Percentiles rank a stretch among this genome's conserved stretches.
Conservation (phyloP, 1,140 invertebrate genomes). For the Goniozus legneri region DNA sequence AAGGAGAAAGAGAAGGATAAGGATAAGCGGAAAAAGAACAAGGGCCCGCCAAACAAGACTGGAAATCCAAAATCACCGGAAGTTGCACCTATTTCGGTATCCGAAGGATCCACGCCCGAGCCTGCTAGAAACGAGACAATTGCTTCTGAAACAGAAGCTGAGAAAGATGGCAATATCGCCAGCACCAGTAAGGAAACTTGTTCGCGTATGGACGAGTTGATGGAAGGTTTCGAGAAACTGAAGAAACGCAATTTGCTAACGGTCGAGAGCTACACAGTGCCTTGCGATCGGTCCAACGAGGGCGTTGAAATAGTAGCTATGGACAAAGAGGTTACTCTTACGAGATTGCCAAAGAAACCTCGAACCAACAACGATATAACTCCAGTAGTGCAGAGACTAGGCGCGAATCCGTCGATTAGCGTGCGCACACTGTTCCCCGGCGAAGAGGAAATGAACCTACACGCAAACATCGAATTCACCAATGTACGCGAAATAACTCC, state of each 20-base stretch:
- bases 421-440: slow-evolving; percentile 76
- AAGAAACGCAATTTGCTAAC: slow-evolving; percentile 48
- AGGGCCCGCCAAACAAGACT: slow-evolving; percentile 31
- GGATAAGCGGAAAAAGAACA: slow-evolving; percentile 54
- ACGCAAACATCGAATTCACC: slow-evolving; percentile 68
- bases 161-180: slow-evolving; percentile 9
- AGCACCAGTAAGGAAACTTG: slow-evolving; percentile 6
- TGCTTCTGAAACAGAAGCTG: slow-evolving; percentile 17
- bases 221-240: slow-evolving; percentile 49
- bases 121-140: slow-evolving; percentile 25
- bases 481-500: slow-evolving; percentile 67
- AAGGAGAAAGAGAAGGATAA: too few species aligned
- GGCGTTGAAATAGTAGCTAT: slow-evolving; percentile 48
- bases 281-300: slow-evolving; percentile 22
- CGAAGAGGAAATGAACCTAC: slow-evolving; percentile 74
- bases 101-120: slow-evolving; percentile 39
- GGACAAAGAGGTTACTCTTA: slow-evolving; percentile 52
- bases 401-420: slow-evolving; percentile 74
- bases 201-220: too few species aligned
- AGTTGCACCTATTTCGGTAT: slow-evolving; percentile 16
- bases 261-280: slow-evolving; percentile 9
- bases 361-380: slow-evolving; percentile 44
- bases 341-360: slow-evolving; percentile 45
- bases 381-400: slow-evolving; percentile 56
- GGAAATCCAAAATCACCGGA: slow-evolving; percentile 36